Percentiles rank a stretch among this genome's conserved stretches.
phyloP scores from a whole-genome alignment of 2,113 vertebrate species.

The Cnemophilus loriae region DNA sequence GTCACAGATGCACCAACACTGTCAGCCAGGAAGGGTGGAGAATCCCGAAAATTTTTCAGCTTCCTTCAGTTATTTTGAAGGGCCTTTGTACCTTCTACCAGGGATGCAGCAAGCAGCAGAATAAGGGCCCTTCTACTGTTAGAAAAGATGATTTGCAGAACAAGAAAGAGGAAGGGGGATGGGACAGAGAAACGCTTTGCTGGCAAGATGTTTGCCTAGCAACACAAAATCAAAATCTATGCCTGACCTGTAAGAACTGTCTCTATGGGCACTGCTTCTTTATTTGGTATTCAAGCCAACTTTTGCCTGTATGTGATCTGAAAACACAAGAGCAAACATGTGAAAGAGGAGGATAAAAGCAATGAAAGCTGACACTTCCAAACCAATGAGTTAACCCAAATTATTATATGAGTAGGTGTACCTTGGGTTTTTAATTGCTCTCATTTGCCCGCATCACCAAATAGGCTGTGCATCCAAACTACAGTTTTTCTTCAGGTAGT shows the following conservation, averaged over 20 bases:
- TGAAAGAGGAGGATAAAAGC: conserved; percentile 25
- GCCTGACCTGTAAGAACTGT: neutral
- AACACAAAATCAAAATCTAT: conserved; percentile 8
- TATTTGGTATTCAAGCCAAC: conserved; percentile 13
- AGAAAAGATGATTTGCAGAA: neutral
- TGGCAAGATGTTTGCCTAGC: conserved; percentile 7
- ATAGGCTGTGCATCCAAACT: neutral
- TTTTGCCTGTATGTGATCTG: conserved; percentile 29
- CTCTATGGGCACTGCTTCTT: conserved; percentile 1
- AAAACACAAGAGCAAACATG: conserved; percentile 43
- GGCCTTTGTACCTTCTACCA: neutral
- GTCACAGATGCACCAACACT: neutral
- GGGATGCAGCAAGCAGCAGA: neutral
- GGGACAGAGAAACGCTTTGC: neutral
- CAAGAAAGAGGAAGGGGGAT: neutral
- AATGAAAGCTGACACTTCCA: neutral
- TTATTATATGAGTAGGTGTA: neutral
- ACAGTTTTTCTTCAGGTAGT: neutral
- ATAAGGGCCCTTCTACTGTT: neutral
- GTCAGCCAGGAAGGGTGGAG: neutral
- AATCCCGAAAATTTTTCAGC: neutral
- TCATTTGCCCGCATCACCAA: neutral
- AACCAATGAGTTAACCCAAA: neutral
- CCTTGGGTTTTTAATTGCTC: neutral
- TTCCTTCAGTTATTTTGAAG: neutral